phyloP scores from a whole-genome alignment of 2,888 invertebrate species.

The Laspeyria flexula region DNA sequence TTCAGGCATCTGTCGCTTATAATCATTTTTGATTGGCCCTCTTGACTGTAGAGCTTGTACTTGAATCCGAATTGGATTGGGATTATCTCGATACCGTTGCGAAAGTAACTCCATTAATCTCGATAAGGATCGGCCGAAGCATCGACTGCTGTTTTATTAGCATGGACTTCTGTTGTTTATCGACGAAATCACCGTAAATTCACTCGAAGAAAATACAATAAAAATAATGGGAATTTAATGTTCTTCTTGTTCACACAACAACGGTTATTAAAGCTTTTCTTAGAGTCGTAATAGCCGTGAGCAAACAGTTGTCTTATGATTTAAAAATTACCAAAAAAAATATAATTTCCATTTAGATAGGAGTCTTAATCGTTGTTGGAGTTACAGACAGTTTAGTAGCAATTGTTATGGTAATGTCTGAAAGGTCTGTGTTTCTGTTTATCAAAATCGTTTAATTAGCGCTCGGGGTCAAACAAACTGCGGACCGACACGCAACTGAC shows the following conservation, averaged over 20 bases:
- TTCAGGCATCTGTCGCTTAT: conserved; percentile 47
- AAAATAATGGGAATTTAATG: conserved; percentile 8
- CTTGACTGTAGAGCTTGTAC: conserved; percentile 48
- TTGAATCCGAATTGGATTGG: conserved; percentile 59
- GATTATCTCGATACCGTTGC: conserved; percentile 51
- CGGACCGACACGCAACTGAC: conserved; percentile 46
- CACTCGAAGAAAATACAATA: conserved; percentile 1
- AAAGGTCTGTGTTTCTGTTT: conserved; percentile 49
- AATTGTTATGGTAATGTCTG: conserved; percentile 43
- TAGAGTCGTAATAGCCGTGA: background rate
- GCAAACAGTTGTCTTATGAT: conserved; percentile 1
- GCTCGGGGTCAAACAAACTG: conserved; percentile 45
- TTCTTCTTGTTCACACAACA: background rate
- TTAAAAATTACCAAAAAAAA: conserved; percentile 2
- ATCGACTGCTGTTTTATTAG: conserved; percentile 39
- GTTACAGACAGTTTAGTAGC: conserved; percentile 22
- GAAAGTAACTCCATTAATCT: conserved; percentile 51
- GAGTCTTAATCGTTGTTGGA: conserved; percentile 14
- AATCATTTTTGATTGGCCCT: conserved; percentile 57
- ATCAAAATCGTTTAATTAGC: conserved; percentile 60
- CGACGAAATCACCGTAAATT: conserved; percentile 16
- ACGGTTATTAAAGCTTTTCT: background rate
- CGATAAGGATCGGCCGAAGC: conserved; percentile 41
- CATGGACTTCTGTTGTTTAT: conserved; percentile 23
- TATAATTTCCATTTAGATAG: conserved; percentile 8